Evolutionary conservation across 2,113 vertebrate species (phyloP).

Genomic region (Dasyornis broadbenti): DNA sequence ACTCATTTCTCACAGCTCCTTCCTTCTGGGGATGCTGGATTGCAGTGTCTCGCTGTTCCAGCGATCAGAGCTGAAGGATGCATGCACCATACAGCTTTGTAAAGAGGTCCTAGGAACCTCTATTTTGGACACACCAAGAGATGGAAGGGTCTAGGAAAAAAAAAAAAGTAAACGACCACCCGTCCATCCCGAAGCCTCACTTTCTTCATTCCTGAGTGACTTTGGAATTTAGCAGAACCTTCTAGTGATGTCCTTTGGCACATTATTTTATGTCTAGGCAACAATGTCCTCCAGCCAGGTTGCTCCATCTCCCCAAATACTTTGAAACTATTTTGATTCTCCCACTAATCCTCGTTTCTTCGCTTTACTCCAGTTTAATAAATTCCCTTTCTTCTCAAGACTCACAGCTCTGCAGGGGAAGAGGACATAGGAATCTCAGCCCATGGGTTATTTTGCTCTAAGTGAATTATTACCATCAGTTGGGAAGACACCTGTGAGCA

Average conservation of each 20-base stretch:
- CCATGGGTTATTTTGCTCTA: not conserved
- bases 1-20: not conserved
- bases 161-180: not conserved
- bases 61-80: not conserved
- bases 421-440: not conserved
- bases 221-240: not conserved
- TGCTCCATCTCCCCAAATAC: not conserved
- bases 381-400: not conserved
- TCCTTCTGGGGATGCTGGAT: not conserved
- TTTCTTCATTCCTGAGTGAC: not conserved
- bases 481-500: not conserved
- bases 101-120: not conserved
- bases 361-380: not conserved
- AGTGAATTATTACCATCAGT: not conserved
- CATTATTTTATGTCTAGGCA: not conserved
- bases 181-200: not conserved
- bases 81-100: not conserved
- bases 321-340: not conserved
- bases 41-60: not conserved
- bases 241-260: not conserved
- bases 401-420: not conserved
- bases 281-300: not conserved
- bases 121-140: not conserved
- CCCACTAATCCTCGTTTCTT: not conserved
- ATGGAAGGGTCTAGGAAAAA: not conserved